Evolutionary conservation across 2,888 invertebrate species (phyloP).

Genomic region (Carcina quercana): DNA sequence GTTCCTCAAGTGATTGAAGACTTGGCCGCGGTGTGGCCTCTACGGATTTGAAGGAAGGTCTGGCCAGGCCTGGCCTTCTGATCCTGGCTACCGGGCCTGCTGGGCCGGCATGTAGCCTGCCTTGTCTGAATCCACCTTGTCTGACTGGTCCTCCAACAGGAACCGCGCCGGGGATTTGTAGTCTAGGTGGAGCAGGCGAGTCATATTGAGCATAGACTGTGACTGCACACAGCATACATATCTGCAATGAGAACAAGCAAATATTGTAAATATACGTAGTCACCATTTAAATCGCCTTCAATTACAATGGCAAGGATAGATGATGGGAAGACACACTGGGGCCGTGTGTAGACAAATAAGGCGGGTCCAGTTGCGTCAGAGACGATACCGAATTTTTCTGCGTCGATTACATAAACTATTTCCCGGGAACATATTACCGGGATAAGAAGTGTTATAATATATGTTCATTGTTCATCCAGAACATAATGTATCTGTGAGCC

Average conservation of each 20-base stretch:
- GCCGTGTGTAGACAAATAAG: too few species aligned
- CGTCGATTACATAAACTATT: too few species aligned
- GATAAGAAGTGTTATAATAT: too few species aligned
- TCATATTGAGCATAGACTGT: slow-evolving; percentile 70
- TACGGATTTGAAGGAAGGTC: slow-evolving; percentile 62
- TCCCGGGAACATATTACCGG: too few species aligned
- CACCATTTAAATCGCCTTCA: too few species aligned
- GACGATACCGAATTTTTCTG: too few species aligned
- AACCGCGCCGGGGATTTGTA: slow-evolving; percentile 79
- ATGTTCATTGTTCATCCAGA: too few species aligned
- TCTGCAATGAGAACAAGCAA: slow-evolving; percentile 39
- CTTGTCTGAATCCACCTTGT: slow-evolving; percentile 58
- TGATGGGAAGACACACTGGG: too few species aligned
- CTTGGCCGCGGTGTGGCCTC: slow-evolving; percentile 60
- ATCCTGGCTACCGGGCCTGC: slow-evolving; percentile 43
- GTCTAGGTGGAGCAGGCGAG: slow-evolving; percentile 76
- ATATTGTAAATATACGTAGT: too few species aligned
- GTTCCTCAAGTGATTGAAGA: slow-evolving; percentile 66
- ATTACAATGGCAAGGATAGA: too few species aligned
- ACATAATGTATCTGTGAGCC: too few species aligned
- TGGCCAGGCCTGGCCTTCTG: slow-evolving; percentile 53
- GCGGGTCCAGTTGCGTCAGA: too few species aligned
- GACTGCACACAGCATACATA: slow-evolving; percentile 66
- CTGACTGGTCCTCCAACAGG: slow-evolving; percentile 45
- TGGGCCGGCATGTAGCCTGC: slow-evolving; percentile 41